A percentile compares a stretch with the other conserved stretches of the same genome.
These are phyloP conservation scores for Trachymyrmex septentrionalis DNA, from an alignment of 1,140 invertebrate species.

Conservation along the genomic window DNA sequence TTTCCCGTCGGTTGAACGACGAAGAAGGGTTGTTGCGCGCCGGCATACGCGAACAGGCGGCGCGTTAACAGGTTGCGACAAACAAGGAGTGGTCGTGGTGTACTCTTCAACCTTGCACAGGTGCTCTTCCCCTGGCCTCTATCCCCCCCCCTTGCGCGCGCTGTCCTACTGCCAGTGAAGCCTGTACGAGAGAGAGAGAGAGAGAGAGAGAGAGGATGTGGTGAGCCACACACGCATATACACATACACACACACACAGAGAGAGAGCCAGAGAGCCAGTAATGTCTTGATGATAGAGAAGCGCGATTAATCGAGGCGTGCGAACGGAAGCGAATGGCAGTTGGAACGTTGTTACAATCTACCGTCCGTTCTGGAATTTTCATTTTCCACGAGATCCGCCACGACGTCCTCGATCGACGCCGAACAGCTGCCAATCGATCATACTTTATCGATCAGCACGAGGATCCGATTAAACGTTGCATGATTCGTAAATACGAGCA, in stretches of 20 bases:
- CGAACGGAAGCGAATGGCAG: constrained; percentile 59
- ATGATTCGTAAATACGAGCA: constrained; percentile 12
- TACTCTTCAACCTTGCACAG: constrained; percentile 62
- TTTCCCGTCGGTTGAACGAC: constrained; percentile 63
- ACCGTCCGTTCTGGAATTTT: constrained; percentile 44
- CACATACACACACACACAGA: neutral
- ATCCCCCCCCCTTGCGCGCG: neutral
- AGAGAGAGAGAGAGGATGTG: neutral
- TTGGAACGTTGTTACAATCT: constrained; percentile 37
- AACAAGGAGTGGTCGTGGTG: constrained; percentile 65
- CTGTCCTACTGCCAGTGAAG: constrained; percentile 31
- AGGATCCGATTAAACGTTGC: constrained; percentile 44
- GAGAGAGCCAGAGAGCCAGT: neutral
- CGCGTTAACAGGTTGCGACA: constrained; percentile 68
- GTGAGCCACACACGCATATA: neutral
- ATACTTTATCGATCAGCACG: constrained; percentile 31
- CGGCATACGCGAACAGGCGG: constrained; percentile 54
- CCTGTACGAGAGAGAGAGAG: neutral
- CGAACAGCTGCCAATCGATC: constrained; percentile 23
- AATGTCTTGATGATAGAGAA: constrained; percentile 66
- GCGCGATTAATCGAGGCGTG: constrained; percentile 61
- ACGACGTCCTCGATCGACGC: constrained; percentile 1
- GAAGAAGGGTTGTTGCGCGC: constrained; percentile 57
- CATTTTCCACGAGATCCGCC: constrained; percentile 33
- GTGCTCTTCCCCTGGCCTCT: constrained; percentile 34